These are phyloP conservation scores for Entomobrya proxima DNA, from an alignment of 2,888 invertebrate genomes.

Conservation along the genomic window DNA sequence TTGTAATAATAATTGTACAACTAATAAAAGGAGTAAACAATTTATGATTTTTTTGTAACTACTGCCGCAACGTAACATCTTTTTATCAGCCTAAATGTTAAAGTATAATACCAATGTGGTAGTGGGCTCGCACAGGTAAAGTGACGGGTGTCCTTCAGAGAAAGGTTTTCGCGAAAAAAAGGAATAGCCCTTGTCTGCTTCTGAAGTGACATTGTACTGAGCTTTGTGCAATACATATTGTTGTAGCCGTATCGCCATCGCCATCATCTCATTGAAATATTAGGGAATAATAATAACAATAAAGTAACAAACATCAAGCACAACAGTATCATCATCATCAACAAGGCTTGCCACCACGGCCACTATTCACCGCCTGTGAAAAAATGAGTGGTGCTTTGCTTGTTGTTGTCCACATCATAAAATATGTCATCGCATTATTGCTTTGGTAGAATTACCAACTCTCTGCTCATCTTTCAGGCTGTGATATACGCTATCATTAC, in stretches of 20 bases:
- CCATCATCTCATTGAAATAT: slow-evolving; percentile 41
- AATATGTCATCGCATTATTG: slow-evolving; percentile 71
- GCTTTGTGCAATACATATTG: slow-evolving; percentile 20
- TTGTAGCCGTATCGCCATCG: neutral
- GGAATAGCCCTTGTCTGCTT: too few species aligned
- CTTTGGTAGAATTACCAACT: slow-evolving; percentile 16
- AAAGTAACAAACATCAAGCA: slow-evolving; percentile 34
- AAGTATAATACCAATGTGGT: too few species aligned
- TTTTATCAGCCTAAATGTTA: too few species aligned
- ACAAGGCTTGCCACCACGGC: neutral
- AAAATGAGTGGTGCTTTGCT: slow-evolving; percentile 37
- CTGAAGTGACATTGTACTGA: too few species aligned
- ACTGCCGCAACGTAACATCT: too few species aligned
- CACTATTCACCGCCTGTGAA: slow-evolving; percentile 21
- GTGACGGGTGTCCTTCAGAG: too few species aligned
- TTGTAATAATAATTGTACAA: slow-evolving; percentile 58
- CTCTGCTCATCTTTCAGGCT: neutral
- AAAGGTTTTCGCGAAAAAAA: too few species aligned
- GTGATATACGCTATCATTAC: neutral
- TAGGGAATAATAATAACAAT: slow-evolving; percentile 43
- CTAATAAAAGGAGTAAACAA: slow-evolving; percentile 60
- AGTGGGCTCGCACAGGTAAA: too few species aligned
- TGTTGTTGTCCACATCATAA: slow-evolving; percentile 66
- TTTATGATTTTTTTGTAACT: slow-evolving; percentile 59
- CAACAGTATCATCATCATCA: slow-evolving; percentile 9